These are phyloP conservation scores for Falcaria lacertinaria DNA, from an alignment of 2,888 invertebrate genomes.

Conservation along the genomic window DNA sequence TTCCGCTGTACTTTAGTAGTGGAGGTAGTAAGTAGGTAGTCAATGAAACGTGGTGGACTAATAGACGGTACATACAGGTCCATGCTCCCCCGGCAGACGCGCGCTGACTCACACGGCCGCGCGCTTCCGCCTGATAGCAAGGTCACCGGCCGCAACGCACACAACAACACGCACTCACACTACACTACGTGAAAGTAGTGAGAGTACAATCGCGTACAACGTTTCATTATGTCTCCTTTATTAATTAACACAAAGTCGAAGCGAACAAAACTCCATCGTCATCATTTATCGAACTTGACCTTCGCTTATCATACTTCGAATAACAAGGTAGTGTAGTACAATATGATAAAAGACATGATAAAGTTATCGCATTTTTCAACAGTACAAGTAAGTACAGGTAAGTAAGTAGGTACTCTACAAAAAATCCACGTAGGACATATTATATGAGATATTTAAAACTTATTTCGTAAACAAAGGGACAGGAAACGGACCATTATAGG, in stretches of 20 bases:
- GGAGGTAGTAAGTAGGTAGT: slow-evolving; percentile 13
- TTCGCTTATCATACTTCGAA: slow-evolving; percentile 10
- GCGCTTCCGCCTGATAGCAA: slow-evolving; percentile 79
- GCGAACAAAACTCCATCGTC: not conserved
- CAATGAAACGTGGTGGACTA: slow-evolving; percentile 29
- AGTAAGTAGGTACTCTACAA: too few species aligned
- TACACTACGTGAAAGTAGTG: slow-evolving; percentile 64
- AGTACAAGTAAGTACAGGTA: not conserved
- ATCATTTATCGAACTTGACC: slow-evolving; percentile 14
- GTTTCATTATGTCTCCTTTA: not conserved
- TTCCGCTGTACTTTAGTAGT: not conserved
- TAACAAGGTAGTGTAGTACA: slow-evolving; percentile 5
- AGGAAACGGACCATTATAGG: too few species aligned
- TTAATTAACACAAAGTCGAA: not conserved
- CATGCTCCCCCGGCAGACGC: slow-evolving; percentile 70
- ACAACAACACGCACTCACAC: slow-evolving; percentile 38
- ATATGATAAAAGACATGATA: not conserved
- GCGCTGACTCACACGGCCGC: slow-evolving; percentile 70
- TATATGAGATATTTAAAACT: too few species aligned
- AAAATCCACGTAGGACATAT: too few species aligned
- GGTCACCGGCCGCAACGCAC: slow-evolving; percentile 73
- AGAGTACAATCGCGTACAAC: slow-evolving; percentile 63
- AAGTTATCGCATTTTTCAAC: not conserved
- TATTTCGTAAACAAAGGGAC: too few species aligned
- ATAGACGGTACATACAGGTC: slow-evolving; percentile 55